Base-by-base conservation (phyloP, 2,113 vertebrate species). In the Ceyx margarethae region DNA sequence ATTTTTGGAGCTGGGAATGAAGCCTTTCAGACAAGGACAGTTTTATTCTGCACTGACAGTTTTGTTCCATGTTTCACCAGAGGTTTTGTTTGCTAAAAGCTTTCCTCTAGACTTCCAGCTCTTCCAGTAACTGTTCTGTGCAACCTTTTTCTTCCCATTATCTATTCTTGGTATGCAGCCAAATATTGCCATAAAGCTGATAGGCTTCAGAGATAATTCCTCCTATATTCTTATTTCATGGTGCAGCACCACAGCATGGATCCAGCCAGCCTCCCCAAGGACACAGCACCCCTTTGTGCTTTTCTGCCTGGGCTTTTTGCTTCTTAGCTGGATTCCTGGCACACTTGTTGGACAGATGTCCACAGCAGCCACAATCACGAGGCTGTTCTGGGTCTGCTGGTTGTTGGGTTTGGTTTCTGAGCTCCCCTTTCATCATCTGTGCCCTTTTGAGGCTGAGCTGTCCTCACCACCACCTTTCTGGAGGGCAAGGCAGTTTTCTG, bases 341-440 rank as follows among this genome's bases (percentile, higher is more conserved):
- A 91, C 89, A 71, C 68, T 93, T 87, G 43, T 92, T 87, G 87
- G 96, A 94, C 94, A 96, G 92, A 94, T 94, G 95, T 92, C 93
- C 61, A 68, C 89, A 91, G 78, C 21, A 0, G 81, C 90, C 85
- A 96, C 94, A 96, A 91, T 95, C 89, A 89, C 87, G 92, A 83
- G 87, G 87, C 79, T 96, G 95, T 96, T 94, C 87, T 74, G 79
- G 61, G 87, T 80, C 89, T 83, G 92, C 65, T 89, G n/a, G 87
- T 94, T 89, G 94, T 93, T 95, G 82, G 64, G 67, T 87, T 93
- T 91, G 43, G 87, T 93, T 96, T 96, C 95, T 61, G 94, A 83
- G 64, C 68, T 80, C 53, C 35, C 22, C 73, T 82, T 87, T 80
- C n/a, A 56, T 85, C 82, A 60, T 33, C 81, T 85, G 76, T 89